phyloP scores from a whole-genome alignment of 2,113 vertebrate species.

The Pseudolaguvia tuberculata region DNA sequence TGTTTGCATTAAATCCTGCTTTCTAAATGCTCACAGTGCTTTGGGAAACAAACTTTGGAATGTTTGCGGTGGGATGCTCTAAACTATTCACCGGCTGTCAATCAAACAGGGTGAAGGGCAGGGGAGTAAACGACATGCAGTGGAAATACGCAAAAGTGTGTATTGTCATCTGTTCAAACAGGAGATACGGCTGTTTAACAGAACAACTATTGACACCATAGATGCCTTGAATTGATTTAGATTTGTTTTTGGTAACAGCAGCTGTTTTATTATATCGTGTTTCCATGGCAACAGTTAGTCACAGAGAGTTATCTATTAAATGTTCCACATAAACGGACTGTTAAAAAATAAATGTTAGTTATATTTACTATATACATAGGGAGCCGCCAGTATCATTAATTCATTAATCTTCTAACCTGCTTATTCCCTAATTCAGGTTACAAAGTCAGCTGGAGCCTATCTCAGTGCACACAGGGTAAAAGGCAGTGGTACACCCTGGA shows the following conservation, averaged over 20 bases:
- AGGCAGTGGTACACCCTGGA: too few relatives aligned
- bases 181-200: not conserved
- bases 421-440: too few relatives aligned
- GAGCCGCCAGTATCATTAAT: not conserved
- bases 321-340: not conserved
- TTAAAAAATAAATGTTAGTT: not conserved
- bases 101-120: not conserved
- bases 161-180: not conserved
- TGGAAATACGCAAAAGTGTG: not conserved
- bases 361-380: not conserved
- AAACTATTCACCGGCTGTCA: slow-evolving; percentile 5
- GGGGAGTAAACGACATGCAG: not conserved
- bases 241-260: not conserved
- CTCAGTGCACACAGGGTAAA: too few relatives aligned
- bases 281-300: not conserved
- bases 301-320: not conserved
- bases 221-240: not conserved
- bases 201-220: not conserved
- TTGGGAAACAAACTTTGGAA: not conserved
- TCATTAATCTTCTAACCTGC: too few relatives aligned
- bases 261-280: not conserved
- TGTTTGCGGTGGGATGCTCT: not conserved
- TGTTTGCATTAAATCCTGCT: too few relatives aligned
- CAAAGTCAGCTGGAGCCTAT: too few relatives aligned
- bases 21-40: not conserved